These are phyloP conservation scores for Micrasema longulum DNA, from an alignment of 1,140 invertebrate species.

Conservation along the genomic window DNA sequence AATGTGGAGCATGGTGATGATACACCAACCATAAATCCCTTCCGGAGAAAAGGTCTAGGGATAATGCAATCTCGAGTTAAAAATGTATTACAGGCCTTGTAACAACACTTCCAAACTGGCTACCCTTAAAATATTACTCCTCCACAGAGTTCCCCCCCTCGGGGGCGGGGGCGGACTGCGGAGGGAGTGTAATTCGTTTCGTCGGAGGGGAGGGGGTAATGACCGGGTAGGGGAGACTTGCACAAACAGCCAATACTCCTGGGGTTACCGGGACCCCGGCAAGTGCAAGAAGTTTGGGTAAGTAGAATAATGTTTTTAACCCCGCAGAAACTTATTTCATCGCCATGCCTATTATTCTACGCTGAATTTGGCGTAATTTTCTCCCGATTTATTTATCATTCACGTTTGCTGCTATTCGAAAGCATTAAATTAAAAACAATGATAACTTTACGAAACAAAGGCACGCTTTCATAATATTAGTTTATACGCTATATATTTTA, in stretches of 20 bases:
- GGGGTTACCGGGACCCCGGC: background rate
- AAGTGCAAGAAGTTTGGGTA: background rate
- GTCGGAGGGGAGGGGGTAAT: slow-evolving; percentile 31
- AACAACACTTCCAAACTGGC: slow-evolving; percentile 6
- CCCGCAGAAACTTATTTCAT: no score
- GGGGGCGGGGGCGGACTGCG: background rate
- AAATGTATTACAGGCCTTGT: slow-evolving; percentile 17
- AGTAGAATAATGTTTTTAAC: no score
- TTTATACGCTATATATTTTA: no score
- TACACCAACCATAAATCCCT: no score
- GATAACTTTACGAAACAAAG: no score
- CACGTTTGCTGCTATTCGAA: no score
- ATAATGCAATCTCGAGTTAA: slow-evolving; percentile 22
- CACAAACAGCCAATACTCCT: slow-evolving; percentile 15
- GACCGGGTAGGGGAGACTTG: slow-evolving; percentile 28
- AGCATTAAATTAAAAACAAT: no score
- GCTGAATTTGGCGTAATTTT: no score
- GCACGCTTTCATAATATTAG: no score
- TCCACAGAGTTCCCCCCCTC: slow-evolving; percentile 8
- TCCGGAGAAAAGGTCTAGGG: background rate
- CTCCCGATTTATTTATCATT: no score
- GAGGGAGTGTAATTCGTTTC: slow-evolving; percentile 38
- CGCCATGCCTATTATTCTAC: no score
- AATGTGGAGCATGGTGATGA: no score
- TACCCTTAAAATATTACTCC: slow-evolving; percentile 18